Percentiles rank a stretch among this genome's conserved stretches.
phyloP scores from a whole-genome alignment of 1,140 invertebrate species.

The Wasmannia auropunctata region DNA sequence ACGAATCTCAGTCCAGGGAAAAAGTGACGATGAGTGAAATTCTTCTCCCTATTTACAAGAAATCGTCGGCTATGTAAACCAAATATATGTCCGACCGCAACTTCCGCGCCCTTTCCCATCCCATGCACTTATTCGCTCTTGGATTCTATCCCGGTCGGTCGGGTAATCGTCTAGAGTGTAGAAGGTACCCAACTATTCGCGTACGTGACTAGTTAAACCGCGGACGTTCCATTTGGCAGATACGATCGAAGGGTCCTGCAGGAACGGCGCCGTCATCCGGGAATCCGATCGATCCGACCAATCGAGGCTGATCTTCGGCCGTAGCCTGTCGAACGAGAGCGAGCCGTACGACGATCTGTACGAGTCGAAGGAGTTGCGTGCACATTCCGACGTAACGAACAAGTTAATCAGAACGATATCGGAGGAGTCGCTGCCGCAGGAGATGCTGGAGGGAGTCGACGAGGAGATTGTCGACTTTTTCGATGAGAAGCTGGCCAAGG shows the following conservation, averaged over 20 bases:
- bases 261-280: conserved; percentile 11
- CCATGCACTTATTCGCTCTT: conserved; percentile 41
- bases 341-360: conserved; percentile 76
- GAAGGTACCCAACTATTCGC: conserved; percentile 60
- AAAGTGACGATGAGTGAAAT: conserved; percentile 57
- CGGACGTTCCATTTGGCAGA: conserved; percentile 66
- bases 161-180: conserved; percentile 37
- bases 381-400: conserved; percentile 61
- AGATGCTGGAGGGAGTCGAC: conserved; percentile 78
- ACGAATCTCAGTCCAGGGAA: not conserved
- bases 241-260: conserved; percentile 57
- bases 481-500: conserved; percentile 69
- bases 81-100: conserved; percentile 43
- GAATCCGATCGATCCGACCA: conserved; percentile 54
- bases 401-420: conserved; percentile 79
- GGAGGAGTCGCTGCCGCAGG: conserved; percentile 82
- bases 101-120: not conserved
- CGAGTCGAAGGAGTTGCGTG: conserved; percentile 76
- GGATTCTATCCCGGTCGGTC: conserved; percentile 46
- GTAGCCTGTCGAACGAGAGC: conserved; percentile 78
- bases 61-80: conserved; percentile 35
- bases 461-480: conserved; percentile 73
- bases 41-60: conserved; percentile 42
- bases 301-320: conserved; percentile 64
- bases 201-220: conserved; percentile 69